Evolutionary conservation across 2,888 invertebrate species (phyloP), one percentile per base, ranked within the genome.

Genomic region (Xestobium rufovillosum): DNA sequence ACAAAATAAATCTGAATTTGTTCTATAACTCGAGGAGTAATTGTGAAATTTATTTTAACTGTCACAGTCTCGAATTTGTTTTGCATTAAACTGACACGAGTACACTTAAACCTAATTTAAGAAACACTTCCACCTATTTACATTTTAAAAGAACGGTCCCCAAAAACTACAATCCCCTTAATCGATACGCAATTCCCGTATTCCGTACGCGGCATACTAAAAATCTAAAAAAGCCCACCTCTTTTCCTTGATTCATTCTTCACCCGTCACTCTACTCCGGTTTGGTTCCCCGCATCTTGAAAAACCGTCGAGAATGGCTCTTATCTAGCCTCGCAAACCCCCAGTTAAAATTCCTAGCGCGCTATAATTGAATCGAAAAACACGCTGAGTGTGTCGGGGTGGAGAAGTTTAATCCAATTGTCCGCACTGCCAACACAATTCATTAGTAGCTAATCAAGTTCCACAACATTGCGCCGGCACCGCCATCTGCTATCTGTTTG

Each of bases 371-470:
- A 57, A 57, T 57, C 53, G 51, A 56, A 57, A 56, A 57, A 57
- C 56, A 57, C 56, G 56, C 56, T 56, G 55, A 51, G 51, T 45
- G 44, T 41, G 31, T 39, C 33, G 38, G 41, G 36, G 39, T 34
- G 39, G 35, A 45, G 45, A 39, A 51, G 51, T 54, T 53, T 59
- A 60, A 60, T 59, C 56, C 59, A 57, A 60, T 59, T 56, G 58
- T 57, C 42, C 53, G 53, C 42, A 41, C 51, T 50, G 53, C 51
- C 55, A 51, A 53, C 56, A 55, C 59, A 57, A 60, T 60, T 60
- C 60, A 60, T 60, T 60, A 60, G 57, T 45, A 57, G 52, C 60
- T 59, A 60, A 60, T 60, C 60, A 60, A 57, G 60, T 60, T 59
- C 58, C 60, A 59, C 60, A 60, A 59, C 60, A 57, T 57, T 57